Evolutionary conservation across 2,888 invertebrate species (phyloP).

Genomic region (Eristalinus aeneus): DNA sequence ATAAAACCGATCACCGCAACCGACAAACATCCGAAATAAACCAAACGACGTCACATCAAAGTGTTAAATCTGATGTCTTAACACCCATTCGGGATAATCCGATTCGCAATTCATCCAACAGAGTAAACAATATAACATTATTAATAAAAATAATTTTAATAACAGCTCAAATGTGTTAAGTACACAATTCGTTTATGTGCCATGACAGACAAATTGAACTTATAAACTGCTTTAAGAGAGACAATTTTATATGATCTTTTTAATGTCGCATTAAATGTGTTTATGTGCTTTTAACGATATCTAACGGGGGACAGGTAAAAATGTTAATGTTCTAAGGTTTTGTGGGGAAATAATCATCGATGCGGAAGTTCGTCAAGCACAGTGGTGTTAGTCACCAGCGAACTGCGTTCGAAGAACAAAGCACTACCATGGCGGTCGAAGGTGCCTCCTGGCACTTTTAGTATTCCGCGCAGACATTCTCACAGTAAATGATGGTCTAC

Average conservation of each 20-base stretch:
- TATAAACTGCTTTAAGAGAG: conserved; percentile 58
- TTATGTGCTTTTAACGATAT: conserved; percentile 42
- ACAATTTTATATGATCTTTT: conserved; percentile 46
- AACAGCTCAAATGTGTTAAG: conserved; percentile 48
- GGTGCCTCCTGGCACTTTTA: conserved; percentile 24
- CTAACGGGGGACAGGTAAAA: conserved; percentile 20
- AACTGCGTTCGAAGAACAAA: conserved; percentile 7
- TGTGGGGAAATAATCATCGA: background rate
- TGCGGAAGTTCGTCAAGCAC: conserved; percentile 42
- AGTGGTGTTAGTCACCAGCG: conserved; percentile 39
- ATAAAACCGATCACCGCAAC: background rate
- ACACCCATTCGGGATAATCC: conserved; percentile 42
- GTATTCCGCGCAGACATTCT: conserved; percentile 54
- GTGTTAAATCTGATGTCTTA: conserved; percentile 24
- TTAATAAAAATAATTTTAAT: conserved; percentile 55
- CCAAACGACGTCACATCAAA: conserved; percentile 15
- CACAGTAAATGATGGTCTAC: background rate
- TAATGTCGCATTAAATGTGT: conserved; percentile 58
- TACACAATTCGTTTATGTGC: conserved; percentile 35
- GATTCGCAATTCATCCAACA: conserved; percentile 31
- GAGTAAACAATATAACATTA: conserved; percentile 51
- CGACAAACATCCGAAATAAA: conserved; percentile 12
- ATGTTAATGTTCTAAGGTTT: conserved; percentile 12
- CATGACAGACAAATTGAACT: conserved; percentile 48
- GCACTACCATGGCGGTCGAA: conserved; percentile 6